phyloP scores from a whole-genome alignment of 1,140 invertebrate species.

The Lamellibrachia luymesi region DNA sequence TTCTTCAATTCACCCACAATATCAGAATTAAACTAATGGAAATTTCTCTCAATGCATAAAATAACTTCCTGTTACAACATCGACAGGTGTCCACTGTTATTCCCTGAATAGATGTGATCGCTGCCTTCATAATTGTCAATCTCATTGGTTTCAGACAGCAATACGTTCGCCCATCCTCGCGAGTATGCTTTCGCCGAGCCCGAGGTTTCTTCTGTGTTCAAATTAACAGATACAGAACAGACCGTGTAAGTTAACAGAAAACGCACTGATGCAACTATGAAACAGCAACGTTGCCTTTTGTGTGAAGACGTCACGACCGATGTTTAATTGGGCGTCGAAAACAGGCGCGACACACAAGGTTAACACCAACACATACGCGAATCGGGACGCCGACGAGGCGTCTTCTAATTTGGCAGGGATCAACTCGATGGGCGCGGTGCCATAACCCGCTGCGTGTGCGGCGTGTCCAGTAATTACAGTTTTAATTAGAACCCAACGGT shows the following conservation, averaged over 20 bases:
- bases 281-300: neutral
- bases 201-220: neutral
- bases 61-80: too few relatives aligned
- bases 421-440: neutral
- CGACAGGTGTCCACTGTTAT: neutral
- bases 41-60: too few relatives aligned
- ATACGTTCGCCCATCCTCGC: too few relatives aligned
- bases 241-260: neutral
- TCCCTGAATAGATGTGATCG: neutral
- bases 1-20: neutral
- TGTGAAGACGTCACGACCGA: neutral
- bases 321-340: neutral
- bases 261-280: neutral
- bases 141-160: too few relatives aligned
- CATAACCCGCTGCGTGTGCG: neutral
- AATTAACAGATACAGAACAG: neutral
- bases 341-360: neutral
- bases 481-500: neutral
- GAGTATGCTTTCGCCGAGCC: too few relatives aligned
- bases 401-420: neutral
- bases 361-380: neutral
- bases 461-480: neutral
- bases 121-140: neutral
- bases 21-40: too few relatives aligned
- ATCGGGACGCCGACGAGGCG: neutral